A percentile compares a stretch with the other conserved stretches of the same genome.
phyloP scores from a whole-genome alignment of 2,888 invertebrate species.

The Steromphala cineraria region DNA sequence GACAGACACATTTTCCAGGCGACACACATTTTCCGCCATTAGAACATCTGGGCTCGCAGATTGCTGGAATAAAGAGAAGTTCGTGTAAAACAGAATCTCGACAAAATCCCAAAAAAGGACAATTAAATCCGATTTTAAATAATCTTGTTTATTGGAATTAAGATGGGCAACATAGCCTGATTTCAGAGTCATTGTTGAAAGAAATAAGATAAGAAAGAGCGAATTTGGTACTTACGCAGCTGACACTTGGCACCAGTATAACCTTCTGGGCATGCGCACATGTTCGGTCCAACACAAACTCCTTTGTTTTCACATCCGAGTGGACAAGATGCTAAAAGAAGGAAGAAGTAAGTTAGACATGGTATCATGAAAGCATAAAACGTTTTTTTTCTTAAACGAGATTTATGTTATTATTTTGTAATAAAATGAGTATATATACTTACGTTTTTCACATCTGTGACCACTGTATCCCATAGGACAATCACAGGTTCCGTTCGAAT shows the following conservation, averaged over 20 bases:
- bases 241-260: constrained; percentile 58
- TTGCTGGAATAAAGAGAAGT: constrained; percentile 78
- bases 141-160: too few species aligned
- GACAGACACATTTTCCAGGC: constrained; percentile 87
- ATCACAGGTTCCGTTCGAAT: constrained; percentile 47
- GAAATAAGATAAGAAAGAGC: too few species aligned
- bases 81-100: too few species aligned
- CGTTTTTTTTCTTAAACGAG: background rate
- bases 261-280: constrained; percentile 57
- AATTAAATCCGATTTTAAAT: too few species aligned
- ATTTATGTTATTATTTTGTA: background rate
- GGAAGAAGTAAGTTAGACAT: background rate
- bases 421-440: background rate
- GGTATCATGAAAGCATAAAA: background rate
- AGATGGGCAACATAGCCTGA: too few species aligned
- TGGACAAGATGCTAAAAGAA: constrained; percentile 45
- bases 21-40: constrained; percentile 90
- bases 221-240: constrained; percentile 44
- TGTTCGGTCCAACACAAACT: constrained; percentile 51
- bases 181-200: too few species aligned
- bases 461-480: constrained; percentile 58
- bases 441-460: constrained; percentile 55
- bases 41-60: constrained; percentile 85
- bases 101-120: too few species aligned
- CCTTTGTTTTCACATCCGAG: constrained; percentile 62